These are phyloP conservation scores for Chelidonichthys spinosus DNA, from an alignment of 2,797 vertebrate genomes.

Conservation along the genomic window DNA sequence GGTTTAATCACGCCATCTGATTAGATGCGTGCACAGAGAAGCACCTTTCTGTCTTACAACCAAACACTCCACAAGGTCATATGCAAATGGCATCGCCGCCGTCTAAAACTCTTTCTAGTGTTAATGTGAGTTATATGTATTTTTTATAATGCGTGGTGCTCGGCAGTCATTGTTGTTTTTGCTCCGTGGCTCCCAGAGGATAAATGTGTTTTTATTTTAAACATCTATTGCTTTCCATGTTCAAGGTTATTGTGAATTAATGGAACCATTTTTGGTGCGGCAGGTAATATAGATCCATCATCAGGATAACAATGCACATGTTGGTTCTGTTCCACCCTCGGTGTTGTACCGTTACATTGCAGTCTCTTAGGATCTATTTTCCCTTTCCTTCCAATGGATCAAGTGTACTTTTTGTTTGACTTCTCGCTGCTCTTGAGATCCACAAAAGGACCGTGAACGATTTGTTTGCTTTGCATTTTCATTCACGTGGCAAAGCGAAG, in stretches of 20 bases:
- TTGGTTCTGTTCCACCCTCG: background rate
- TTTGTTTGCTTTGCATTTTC: background rate
- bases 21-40: constrained; percentile 47
- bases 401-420: background rate
- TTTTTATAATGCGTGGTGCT: background rate
- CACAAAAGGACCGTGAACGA: background rate
- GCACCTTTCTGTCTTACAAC: constrained; percentile 52
- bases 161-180: constrained; percentile 12
- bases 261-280: constrained; percentile 20
- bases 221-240: constrained; percentile 10
- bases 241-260: constrained; percentile 48
- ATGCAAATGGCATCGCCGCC: constrained; percentile 66
- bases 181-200: constrained; percentile 24
- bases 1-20: constrained; percentile 70
- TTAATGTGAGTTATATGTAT: constrained; percentile 25
- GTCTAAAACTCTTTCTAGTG: constrained; percentile 50
- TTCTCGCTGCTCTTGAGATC: background rate
- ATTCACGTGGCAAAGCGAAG: background rate
- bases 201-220: constrained; percentile 43
- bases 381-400: background rate
- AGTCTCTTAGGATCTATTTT: background rate
- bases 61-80: constrained; percentile 70
- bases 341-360: background rate
- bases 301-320: background rate
- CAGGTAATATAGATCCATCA: constrained; percentile 4